Percentiles rank a stretch among this genome's conserved stretches.
Evolutionary conservation across 2,888 invertebrate species (phyloP).

Genomic region (Axea sp.): DNA sequence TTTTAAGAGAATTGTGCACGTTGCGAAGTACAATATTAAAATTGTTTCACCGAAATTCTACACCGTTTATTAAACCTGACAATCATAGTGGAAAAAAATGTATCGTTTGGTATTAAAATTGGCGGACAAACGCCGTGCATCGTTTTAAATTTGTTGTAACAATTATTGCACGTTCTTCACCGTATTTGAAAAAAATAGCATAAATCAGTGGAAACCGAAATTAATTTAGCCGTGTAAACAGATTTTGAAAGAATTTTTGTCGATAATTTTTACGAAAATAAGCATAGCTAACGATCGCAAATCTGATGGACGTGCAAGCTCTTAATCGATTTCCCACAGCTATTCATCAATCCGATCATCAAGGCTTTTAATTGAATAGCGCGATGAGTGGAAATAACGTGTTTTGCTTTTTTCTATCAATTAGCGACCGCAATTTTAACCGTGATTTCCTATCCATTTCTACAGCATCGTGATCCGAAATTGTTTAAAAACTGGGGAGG

Average conservation of each 20-base stretch:
- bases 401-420: constrained; percentile 62
- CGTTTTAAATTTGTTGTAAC: too few species aligned
- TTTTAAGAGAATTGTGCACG: constrained; percentile 18
- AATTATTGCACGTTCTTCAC: too few species aligned
- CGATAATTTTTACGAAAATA: constrained; percentile 31
- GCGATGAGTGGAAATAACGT: constrained; percentile 66
- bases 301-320: constrained; percentile 55
- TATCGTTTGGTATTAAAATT: too few species aligned
- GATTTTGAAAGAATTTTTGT: constrained; percentile 1
- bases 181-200: too few species aligned
- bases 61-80: too few species aligned
- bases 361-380: constrained; percentile 70
- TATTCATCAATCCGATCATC: constrained; percentile 69
- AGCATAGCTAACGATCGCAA: constrained; percentile 43
- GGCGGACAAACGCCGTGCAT: too few species aligned
- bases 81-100: too few species aligned
- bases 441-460: constrained; percentile 22
- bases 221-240: too few species aligned
- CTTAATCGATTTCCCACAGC: constrained; percentile 67
- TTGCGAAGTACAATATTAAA: constrained; percentile 16
- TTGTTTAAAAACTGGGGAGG: too few species aligned
- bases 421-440: constrained; percentile 34
- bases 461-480: not conserved
- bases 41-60: not conserved
- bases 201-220: too few species aligned